Evolutionary conservation across 2,113 vertebrate species (phyloP), one percentile per base, ranked within the genome.

Genomic region (Tenebrosternarchus preto): DNA sequence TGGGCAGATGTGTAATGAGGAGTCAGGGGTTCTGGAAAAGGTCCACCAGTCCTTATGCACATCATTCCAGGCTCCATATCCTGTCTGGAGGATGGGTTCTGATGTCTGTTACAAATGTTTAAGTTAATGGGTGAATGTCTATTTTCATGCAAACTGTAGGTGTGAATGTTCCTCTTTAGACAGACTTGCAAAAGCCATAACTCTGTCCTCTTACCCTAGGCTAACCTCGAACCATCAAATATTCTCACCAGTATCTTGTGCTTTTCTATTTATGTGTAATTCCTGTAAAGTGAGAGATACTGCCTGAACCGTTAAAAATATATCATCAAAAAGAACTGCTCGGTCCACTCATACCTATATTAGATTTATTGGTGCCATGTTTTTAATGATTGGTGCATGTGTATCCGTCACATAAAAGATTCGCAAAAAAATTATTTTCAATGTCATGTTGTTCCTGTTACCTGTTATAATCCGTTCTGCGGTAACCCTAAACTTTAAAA

Each of bases 101-200:
- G 43, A 60, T 60, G 39, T 74, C 55, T 74, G 56, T 74, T 74
- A 25, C 72, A 59, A 74, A 74, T 60, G 56, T 74, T 74, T 74
- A 60, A 25, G 55, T 39, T 29, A 16, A 74, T 39, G 29, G 72
- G 31, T 24, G 29, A 72, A 33, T 20, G 2, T 36, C 53, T 73
- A 73, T 73, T 73, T 73, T 33, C 53, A 59, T 25, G 12, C 53
- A 36, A 68, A 68, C 64, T 68, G 27, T 66, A 39, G 25, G 64
- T 68, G 64, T 68, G 64, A 68, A 68, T 22, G 33, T 68, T 68
- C 39, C 1, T 19, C 31, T 12, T 19, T 11, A 68, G 64, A 20
- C 64, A 39, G 8, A 39, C 20, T 39, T 5, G 33, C 33, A 19
- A 39, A 68, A 68, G 31, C 33, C 19, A 68, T 27, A 39, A 4